A percentile compares a stretch with the other conserved stretches of the same genome.
These are phyloP conservation scores for Microchirus variegatus DNA, from an alignment of 2,797 vertebrate species.

Conservation along the genomic window DNA sequence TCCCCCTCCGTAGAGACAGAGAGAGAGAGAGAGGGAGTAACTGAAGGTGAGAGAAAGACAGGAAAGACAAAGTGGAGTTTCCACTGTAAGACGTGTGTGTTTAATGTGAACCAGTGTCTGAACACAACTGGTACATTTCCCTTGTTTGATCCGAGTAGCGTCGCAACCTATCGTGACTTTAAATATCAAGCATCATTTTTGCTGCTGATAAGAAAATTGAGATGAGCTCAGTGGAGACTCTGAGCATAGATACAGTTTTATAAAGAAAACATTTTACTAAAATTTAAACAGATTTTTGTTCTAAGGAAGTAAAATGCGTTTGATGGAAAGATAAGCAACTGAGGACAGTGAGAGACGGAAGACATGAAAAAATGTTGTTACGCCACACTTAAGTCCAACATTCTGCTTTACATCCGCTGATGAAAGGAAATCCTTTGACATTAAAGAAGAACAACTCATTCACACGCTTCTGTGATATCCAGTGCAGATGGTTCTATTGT, in stretches of 20 bases:
- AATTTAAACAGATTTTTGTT: too few relatives aligned
- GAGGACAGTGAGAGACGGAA: not conserved
- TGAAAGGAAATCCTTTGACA: constrained; percentile 22
- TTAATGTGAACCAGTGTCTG: constrained; percentile 1
- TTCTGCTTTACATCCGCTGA: constrained; percentile 8
- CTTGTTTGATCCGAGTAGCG: not conserved
- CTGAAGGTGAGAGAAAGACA: constrained; percentile 21
- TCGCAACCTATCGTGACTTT: too few relatives aligned
- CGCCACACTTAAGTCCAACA: constrained; percentile 4
- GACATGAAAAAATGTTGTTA: not conserved
- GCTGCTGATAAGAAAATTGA: too few relatives aligned
- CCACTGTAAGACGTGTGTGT: constrained; percentile 5
- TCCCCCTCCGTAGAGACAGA: constrained; percentile 30
- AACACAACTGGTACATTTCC: not conserved
- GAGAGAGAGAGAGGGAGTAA: not conserved
- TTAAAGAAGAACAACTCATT: constrained; percentile 24
- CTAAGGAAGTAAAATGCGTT: not conserved
- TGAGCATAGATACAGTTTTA: too few relatives aligned
- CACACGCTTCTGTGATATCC: constrained; percentile 31
- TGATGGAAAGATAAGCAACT: not conserved
- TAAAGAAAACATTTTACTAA: too few relatives aligned
- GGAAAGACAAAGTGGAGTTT: constrained; percentile 22
- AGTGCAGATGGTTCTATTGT: constrained; percentile 37
- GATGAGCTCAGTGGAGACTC: too few relatives aligned
- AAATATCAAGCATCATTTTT: too few relatives aligned